A percentile compares a stretch with the other conserved stretches of the same genome.
Evolutionary conservation across 2,113 vertebrate genomes (phyloP).

Genomic region (Zeus faber): DNA sequence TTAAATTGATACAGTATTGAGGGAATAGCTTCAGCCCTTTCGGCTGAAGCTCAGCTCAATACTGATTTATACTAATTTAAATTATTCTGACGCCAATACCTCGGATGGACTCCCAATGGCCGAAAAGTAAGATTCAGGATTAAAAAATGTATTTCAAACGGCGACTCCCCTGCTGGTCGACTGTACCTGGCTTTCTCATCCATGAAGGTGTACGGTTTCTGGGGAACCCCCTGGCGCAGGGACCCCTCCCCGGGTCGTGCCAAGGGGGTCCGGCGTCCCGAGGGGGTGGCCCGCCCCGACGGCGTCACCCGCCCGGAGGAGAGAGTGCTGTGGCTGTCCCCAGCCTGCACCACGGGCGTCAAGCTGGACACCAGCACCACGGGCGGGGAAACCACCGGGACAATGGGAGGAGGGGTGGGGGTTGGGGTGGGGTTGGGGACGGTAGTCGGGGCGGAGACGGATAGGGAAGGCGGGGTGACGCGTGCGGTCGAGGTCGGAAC

Average conservation of each 20-base stretch:
- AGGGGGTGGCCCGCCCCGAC: constrained; percentile 57
- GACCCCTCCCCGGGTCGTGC: constrained; percentile 72
- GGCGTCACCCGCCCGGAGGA: constrained; percentile 57
- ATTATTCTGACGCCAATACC: no score
- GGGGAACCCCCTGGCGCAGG: constrained; percentile 88
- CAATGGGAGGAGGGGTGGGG: constrained; percentile 22
- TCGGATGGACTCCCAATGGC: no score
- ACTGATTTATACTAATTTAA: no score
- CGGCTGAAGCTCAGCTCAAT: no score
- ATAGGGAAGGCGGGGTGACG: constrained; percentile 32
- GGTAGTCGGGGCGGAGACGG: constrained; percentile 20
- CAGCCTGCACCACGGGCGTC: constrained; percentile 66
- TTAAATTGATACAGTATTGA: no score
- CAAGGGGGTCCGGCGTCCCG: constrained; percentile 62
- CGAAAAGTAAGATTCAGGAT: no score
- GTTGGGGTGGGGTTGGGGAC: constrained; percentile 25
- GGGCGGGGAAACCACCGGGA: constrained; percentile 47
- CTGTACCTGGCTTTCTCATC: constrained; percentile 96
- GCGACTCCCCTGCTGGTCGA: no score
- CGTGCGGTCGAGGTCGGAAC: no score
- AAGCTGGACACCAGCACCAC: constrained; percentile 74
- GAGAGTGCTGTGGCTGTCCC: constrained; percentile 49
- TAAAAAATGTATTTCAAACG: no score
- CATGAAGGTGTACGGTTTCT: constrained; percentile 98
- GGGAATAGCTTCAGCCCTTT: no score